Percentiles rank a stretch among this genome's conserved stretches.
phyloP scores from a whole-genome alignment of 1,140 invertebrate genomes.

The Rhyacophila brunnea region DNA sequence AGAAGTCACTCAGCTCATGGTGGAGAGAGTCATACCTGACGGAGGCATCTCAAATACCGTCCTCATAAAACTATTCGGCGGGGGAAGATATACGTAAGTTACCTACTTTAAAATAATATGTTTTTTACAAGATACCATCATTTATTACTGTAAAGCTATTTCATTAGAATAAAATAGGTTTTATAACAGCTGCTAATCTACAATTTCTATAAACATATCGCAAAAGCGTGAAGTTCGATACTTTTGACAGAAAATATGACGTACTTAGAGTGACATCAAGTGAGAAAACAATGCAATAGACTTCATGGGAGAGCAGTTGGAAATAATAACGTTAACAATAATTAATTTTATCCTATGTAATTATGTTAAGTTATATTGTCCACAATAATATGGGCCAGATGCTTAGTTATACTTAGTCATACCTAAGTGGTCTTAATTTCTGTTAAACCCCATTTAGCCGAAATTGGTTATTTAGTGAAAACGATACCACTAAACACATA shows the following conservation, averaged over 20 bases:
- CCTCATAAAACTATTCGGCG: slow-evolving; percentile 50
- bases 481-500: too few relatives aligned
- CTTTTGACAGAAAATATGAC: too few relatives aligned
- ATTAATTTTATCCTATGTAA: neutral
- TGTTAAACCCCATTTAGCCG: too few relatives aligned
- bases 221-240: neutral
- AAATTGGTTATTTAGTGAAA: too few relatives aligned
- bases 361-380: too few relatives aligned
- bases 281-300: too few relatives aligned
- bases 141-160: neutral
- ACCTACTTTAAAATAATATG: neutral
- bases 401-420: too few relatives aligned
- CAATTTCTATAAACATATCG: neutral
- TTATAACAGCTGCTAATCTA: neutral
- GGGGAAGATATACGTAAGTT: slow-evolving; percentile 39
- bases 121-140: neutral
- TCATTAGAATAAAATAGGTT: neutral
- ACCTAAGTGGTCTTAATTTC: too few relatives aligned
- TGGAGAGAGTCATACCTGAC: slow-evolving; percentile 48
- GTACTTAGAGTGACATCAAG: too few relatives aligned
- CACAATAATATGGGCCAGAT: too few relatives aligned
- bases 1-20: slow-evolving; percentile 64
- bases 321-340: neutral
- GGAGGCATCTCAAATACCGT: slow-evolving; percentile 46
- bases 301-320: too few relatives aligned